Base-by-base conservation (phyloP, 2,113 vertebrate genomes). In the Phrynosoma blainvillii region DNA sequence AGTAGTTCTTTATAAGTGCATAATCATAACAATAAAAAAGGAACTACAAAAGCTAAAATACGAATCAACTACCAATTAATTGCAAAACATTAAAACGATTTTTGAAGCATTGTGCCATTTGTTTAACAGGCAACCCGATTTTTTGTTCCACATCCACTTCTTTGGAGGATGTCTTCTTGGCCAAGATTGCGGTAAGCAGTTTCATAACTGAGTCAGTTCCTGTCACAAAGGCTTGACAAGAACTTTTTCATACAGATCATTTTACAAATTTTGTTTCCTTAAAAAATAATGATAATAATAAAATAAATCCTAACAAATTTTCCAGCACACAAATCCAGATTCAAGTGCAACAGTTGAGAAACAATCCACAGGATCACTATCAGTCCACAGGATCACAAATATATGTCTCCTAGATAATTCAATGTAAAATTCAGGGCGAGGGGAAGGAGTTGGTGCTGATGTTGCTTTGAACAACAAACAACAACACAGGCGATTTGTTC, bases 151-250 rank as follows among this genome's bases (percentile, higher is more conserved):
- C 84, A 47, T 78, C 30, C 83, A 66, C 84, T 65, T 93, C 91
- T 90, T 66, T 76, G 76, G 89, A 87, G 87, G 62, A 86, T 75
- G 25, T 84, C 88, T 89, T 88, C 88, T 90, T 88, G 92, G 90
- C 91, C 89, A 91, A n/a, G 84, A 88, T 88, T 4, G 88, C 92
- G 86, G 76, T 87, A 85, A 88, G 79, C 54, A 47, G 79, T 89
- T 90, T 76, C 91, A 89, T 88, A 82, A 89, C 16, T 70, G 47
- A 91, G 85, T 93, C 90, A 91, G 82, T 86, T 68, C 25, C 77
- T 85, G 90, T 94, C 93, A 94, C 18, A 87, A 84, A 91, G 80
- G 87, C 91, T 80, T 91, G 84, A 90, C 88, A 92, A 91, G 93
- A 94, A 94, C 87, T 91, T 36, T 36, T 93, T 88, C 93, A 88